Percentiles rank a stretch among this genome's conserved stretches.
These are phyloP conservation scores for Actinostola sp. DNA, from an alignment of 92 coral and sea anemone species.

Conservation along the genomic window DNA sequence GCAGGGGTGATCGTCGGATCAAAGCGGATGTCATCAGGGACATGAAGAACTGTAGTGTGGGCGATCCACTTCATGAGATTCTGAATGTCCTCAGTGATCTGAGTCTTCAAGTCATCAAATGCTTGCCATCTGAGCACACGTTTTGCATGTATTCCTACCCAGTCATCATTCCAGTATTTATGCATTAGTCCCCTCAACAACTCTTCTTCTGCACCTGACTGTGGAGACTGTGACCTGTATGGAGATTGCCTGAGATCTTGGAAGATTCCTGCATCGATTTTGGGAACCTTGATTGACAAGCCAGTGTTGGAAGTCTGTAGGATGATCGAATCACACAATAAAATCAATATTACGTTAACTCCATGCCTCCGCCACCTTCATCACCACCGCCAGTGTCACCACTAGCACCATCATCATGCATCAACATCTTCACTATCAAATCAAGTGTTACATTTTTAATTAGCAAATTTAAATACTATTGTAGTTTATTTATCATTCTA, in stretches of 20 bases:
- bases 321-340: too few species aligned
- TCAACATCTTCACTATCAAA: too few species aligned
- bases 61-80: constrained; percentile 66
- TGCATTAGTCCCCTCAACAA: not conserved
- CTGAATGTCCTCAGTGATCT: constrained; percentile 37
- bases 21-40: not conserved
- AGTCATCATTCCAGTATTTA: constrained; percentile 16
- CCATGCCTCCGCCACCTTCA: not conserved
- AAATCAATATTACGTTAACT: too few species aligned
- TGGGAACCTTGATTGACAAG: constrained; percentile 21
- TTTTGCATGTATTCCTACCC: constrained; percentile 30
- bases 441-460: too few species aligned
- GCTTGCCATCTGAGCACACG: constrained; percentile 64
- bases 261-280: constrained; percentile 5
- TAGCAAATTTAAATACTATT: too few species aligned
- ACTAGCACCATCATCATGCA: not conserved
- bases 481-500: too few species aligned
- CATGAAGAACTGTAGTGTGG: constrained; percentile 24
- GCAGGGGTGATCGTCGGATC: too few species aligned
- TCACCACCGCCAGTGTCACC: not conserved
- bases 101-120: constrained; percentile 37
- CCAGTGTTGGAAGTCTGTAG: constrained; percentile 10
- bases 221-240: not conserved
- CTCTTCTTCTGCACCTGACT: not conserved
- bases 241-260: constrained; percentile 15